Base-by-base conservation (phyloP, 2,888 invertebrate genomes). In the Hyposoter dolosus region DNA sequence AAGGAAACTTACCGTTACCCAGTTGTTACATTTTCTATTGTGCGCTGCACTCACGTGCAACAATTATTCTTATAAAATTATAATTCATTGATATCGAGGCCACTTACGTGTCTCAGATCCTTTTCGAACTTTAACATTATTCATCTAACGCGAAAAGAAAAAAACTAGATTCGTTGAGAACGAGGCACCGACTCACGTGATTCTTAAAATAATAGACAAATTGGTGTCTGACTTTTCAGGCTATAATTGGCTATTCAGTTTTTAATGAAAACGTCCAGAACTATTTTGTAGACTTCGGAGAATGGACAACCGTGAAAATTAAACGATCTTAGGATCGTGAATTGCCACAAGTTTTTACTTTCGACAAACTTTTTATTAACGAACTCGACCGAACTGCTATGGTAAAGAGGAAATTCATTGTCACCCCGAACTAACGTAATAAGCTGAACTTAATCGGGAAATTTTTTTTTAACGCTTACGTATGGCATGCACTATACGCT, bases 401-500 rank as follows among this genome's bases (percentile, higher is more conserved):
- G n/a, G 60, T 53, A 7, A 35, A 75, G 32, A 45, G 53, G 19
- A 45, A 75, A 82, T 68, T 68, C 17, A 68, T 68, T 68, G 45
- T 60, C 56, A 75, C 28, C 56, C 19, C 75, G 32, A 60, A 60
- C 68, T 23, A 68, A 23, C 45, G 32, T 56, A 74, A 75, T 28
- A 12, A 60, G 60, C 28, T 60, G 28, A 60, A 60, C 60, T 60
- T 28, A 60, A 53, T 9, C 10, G 19, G 9, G 19, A 50, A 10
- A 7, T 63, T 28, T 71, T 65, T 63, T 71, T 47, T 53, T 43
- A 71, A 83, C 50, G 60, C 23, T 72, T 32, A 65, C 19, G 65
- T 63, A 69, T 19, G 9, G 32, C 2, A 32, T 28, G 60, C 3
- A 15, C 4, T 35, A 23, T 17, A 28, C 19, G 63, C 60, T 63